phyloP scores from a whole-genome alignment of 2,113 vertebrate genomes.

The Blennius ocellaris region DNA sequence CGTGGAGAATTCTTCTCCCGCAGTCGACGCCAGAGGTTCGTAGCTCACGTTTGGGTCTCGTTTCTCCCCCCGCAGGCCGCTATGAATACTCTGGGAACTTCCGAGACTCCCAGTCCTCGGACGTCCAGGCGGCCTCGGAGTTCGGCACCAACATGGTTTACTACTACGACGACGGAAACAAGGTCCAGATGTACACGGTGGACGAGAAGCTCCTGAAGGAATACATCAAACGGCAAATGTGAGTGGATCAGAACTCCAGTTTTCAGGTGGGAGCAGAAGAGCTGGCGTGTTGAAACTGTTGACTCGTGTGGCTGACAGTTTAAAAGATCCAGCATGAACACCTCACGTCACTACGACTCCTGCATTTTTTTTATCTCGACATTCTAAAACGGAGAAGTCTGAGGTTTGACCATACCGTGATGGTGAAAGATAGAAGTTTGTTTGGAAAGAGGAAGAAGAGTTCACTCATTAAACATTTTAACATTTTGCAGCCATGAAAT shows the following conservation, averaged over 20 bases:
- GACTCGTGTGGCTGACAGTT: too few relatives aligned
- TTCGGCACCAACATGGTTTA: constrained; percentile 90
- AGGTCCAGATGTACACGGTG: constrained; percentile 93
- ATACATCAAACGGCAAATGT: constrained; percentile 98
- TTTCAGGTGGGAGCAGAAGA: too few relatives aligned
- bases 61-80: constrained; percentile 81
- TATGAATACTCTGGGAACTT: constrained; percentile 88
- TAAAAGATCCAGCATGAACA: too few relatives aligned
- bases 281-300: too few relatives aligned
- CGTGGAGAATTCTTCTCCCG: neutral
- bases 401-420: too few relatives aligned
- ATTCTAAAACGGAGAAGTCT: too few relatives aligned
- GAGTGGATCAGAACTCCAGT: constrained; percentile 40
- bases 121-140: constrained; percentile 82
- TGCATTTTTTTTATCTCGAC: too few relatives aligned
- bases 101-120: constrained; percentile 82
- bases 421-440: too few relatives aligned
- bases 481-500: too few relatives aligned
- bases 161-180: constrained; percentile 92
- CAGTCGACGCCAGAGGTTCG: neutral
- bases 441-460: too few relatives aligned
- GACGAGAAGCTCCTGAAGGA: constrained; percentile 94
- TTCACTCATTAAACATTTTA: too few relatives aligned
- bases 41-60: neutral
- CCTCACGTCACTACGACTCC: too few relatives aligned